Evolutionary conservation across 1,140 invertebrate species (phyloP), one percentile per base, ranked within the genome.

Genomic region (Papilio aristodemus): DNA sequence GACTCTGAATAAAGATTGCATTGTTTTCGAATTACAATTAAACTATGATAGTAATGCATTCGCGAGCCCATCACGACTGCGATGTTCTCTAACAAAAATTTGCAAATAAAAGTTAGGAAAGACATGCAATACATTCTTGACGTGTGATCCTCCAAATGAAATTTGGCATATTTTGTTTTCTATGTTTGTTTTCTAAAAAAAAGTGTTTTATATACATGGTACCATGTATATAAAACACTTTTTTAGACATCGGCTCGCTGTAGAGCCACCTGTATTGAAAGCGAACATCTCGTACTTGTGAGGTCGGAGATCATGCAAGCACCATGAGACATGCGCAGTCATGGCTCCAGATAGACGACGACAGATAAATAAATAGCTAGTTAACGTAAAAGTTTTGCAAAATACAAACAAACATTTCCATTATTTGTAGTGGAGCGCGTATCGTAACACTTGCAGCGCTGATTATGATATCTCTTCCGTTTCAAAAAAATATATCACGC

Each of bases 1-100:
- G 71, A 78, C 59, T 78, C 71, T 67, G 73, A 79, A 80, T 83
- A 80, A 80, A 84, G 81, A 83, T 76, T 76, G 73, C 78, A 80
- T 78, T 77, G 76, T 76, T 80, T 82, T 71, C 78, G 72, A 75
- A 82, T 77, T 71, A 78, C 73, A 75, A 75, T 79, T 71, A 67
- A 74, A 75, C 73, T 76, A 76, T 71, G 73, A 82, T 75, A 74
- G 32, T 58, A 71, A 73, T 50, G 64, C 39, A 66, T 66, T 69
- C 67, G 39, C 46, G 36, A 13, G 63, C 69, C 4, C 11, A 19
- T 22, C 38, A 67, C 62, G 57, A 25, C 9, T 32, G 10, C 19
- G 46, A 54, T 10, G 46, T 13, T 39, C 38, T 11, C 38, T 54
- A 22, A 27, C 10, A 13, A 54, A 10, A 22, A 11, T 54, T 10